Base-by-base conservation (phyloP, 2,113 vertebrate species). In the Salvator merianae region DNA sequence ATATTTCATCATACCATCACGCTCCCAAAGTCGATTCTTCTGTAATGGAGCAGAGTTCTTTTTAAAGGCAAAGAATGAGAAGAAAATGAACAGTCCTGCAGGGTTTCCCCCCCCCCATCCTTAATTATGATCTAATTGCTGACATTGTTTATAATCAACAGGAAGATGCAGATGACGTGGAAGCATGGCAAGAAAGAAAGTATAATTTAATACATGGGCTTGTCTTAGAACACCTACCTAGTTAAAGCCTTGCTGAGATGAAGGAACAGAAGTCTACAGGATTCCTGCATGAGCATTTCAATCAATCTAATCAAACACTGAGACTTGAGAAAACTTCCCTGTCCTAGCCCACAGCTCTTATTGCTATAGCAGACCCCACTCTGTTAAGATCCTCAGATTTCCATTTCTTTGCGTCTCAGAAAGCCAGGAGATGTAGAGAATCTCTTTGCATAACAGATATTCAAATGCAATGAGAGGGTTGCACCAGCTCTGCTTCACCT, bases 1-100 rank as follows among this genome's bases (percentile, higher is more conserved):
- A 59, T 83, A 78, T 86, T 94, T 94, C 84, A 88, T 86, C 3
- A 5, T 24, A 1, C 40, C 50, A 68, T 88, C 79, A 83, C 53
- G 30, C 86, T 82, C 34, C 0, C 34, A 62, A 86, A 91, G 50
- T 4, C 79, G 71, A 86, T 30, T 81, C 87, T 84, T 86, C 71
- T 73, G 68, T 76, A 89, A 88, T 75, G 75, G 16, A 88, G 18
- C 7, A 88, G 77, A 77, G 30, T 0, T 88, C 6, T 89, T 92
- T 80, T 55, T 47, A 85, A 85, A 76, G 82, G 75, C 5, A 26
- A 86, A 89, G 79, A 8, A 66, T 14, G 28, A 9, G 47, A 55
- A 59, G 53, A 70, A 14, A 63, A 82, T 74, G 47, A 89, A 26
- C 26, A 7, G 83, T 79, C 34, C 30, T 50, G 8, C 20, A 72